These are phyloP conservation scores for Nesometra sesokonis DNA, from an alignment of 35 echinoderm and acorn worm genomes.

Conservation along the genomic window DNA sequence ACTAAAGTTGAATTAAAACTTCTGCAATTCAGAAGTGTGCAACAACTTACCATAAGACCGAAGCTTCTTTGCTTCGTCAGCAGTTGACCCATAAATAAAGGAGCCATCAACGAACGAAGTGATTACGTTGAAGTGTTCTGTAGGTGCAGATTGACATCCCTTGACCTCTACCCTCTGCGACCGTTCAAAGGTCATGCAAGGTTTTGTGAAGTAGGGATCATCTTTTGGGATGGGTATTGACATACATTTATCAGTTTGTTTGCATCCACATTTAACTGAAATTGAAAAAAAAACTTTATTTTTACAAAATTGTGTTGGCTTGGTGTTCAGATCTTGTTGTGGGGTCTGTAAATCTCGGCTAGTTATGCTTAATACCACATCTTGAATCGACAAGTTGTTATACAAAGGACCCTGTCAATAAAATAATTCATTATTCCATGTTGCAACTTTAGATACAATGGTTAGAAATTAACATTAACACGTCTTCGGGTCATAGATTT, in stretches of 20 bases:
- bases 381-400: no score
- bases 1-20: background rate
- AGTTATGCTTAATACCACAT: no score
- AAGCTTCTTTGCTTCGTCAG: background rate
- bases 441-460: no score
- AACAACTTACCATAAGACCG: conserved; percentile 4
- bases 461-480: no score
- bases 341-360: no score
- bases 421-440: no score
- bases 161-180: background rate
- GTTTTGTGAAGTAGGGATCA: background rate
- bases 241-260: background rate
- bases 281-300: no score
- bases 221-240: conserved; percentile 5
- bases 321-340: no score
- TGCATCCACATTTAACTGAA: conserved; percentile 2
- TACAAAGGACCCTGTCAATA: no score
- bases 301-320: no score
- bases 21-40: background rate
- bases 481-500: no score
- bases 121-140: conserved; percentile 31
- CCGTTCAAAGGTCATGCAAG: background rate
- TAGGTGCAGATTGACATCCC: background rate
- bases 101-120: conserved; percentile 54
- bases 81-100: conserved; percentile 30